These are phyloP conservation scores for Eupsilia transversa DNA, from an alignment of 2,888 invertebrate species.

Conservation along the genomic window DNA sequence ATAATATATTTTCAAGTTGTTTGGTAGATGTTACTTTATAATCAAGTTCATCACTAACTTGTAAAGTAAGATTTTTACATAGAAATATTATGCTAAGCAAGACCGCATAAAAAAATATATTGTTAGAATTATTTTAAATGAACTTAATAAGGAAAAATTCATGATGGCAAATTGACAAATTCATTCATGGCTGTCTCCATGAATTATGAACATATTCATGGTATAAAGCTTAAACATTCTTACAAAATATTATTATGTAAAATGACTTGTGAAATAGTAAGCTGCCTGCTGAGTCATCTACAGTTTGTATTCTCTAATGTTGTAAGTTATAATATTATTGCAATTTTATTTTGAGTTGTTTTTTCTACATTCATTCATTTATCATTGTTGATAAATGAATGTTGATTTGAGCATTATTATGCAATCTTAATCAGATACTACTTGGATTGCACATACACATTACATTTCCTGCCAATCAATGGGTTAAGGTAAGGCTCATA, in stretches of 20 bases:
- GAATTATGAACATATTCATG: not conserved
- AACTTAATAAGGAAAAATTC: slow-evolving; percentile 6
- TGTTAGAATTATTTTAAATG: no score
- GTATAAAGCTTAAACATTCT: not conserved
- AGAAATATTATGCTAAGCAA: no score
- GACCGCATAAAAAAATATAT: no score
- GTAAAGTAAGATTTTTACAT: no score
- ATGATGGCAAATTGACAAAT: no score
- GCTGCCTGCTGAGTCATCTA: slow-evolving; percentile 21
- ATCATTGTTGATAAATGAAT: slow-evolving; percentile 1
- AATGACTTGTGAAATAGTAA: slow-evolving; percentile 34
- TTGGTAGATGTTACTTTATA: not conserved
- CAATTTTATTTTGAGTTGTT: not conserved
- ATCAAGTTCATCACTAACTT: no score
- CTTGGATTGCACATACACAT: not conserved
- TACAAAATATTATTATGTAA: slow-evolving; percentile 5
- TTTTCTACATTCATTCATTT: not conserved
- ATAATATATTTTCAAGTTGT: not conserved
- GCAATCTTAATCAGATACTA: slow-evolving; percentile 18
- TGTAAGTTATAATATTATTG: slow-evolving; percentile 20
- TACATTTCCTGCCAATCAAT: not conserved
- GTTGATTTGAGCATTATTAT: slow-evolving; percentile 14
- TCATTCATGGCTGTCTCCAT: no score
- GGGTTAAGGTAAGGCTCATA: no score
- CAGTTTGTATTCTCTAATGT: slow-evolving; percentile 1